These are phyloP conservation scores for Notechis scutatus DNA, from an alignment of 2,113 vertebrate genomes.

Conservation along the genomic window DNA sequence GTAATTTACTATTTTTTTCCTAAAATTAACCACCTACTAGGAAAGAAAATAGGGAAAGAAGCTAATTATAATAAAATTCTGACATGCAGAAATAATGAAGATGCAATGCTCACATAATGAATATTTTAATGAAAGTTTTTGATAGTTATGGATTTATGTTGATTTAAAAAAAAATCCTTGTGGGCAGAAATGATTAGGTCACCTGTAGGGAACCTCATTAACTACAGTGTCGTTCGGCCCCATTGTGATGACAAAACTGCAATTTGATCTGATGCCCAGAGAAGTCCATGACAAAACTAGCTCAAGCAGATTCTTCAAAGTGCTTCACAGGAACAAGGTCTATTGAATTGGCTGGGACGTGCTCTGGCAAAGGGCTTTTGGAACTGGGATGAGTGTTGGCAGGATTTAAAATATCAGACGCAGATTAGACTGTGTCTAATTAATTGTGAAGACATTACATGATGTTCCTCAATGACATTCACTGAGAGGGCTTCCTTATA, in stretches of 20 bases:
- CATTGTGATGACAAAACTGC: background rate
- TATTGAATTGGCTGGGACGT: background rate
- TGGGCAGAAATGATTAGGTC: conserved; percentile 1
- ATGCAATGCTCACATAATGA: conserved; percentile 35
- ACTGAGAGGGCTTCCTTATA: conserved; percentile 7
- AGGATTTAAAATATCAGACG: conserved; percentile 11
- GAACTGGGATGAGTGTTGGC: conserved; percentile 12
- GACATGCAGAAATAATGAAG: conserved; percentile 52
- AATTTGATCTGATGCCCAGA: conserved; percentile 8
- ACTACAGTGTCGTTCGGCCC: background rate
- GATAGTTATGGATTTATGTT: background rate
- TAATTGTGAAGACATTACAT: conserved; percentile 14
- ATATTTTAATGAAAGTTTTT: conserved; percentile 25
- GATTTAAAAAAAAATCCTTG: background rate
- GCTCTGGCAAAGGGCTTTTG: conserved; percentile 12
- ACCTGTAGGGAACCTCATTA: conserved; percentile 11
- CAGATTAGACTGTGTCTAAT: conserved; percentile 32
- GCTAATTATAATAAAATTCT: conserved; percentile 32
- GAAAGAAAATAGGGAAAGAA: conserved; percentile 15
- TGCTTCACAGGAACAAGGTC: background rate
- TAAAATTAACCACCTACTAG: conserved; percentile 21
- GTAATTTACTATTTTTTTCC: conserved; percentile 32
- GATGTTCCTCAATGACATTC: background rate
- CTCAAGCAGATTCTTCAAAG: conserved; percentile 18
- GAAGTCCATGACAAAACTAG: conserved; percentile 5